Evolutionary conservation across 2,113 vertebrate species (phyloP).

Genomic region (Dissostichus mawsoni): DNA sequence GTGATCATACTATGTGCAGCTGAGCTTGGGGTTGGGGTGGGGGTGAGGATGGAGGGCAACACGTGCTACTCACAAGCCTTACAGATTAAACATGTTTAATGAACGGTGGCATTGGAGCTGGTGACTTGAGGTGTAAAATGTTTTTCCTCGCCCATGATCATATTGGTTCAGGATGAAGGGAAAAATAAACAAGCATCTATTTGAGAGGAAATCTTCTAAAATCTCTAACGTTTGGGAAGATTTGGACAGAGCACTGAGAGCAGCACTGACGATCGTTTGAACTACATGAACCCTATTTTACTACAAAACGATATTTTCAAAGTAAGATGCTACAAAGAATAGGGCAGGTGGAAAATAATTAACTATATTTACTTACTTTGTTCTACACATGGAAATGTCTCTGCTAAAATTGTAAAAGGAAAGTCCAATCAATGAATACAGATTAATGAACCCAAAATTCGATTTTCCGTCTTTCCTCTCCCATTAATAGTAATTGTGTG

Average conservation of each 20-base stretch:
- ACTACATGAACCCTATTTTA: too few species aligned
- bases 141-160: background rate
- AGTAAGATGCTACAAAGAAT: too few species aligned
- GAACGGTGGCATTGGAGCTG: background rate
- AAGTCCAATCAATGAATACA: background rate
- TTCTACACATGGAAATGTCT: background rate
- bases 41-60: background rate
- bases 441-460: too few species aligned
- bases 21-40: background rate
- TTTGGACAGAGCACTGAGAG: background rate
- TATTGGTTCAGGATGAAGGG: background rate
- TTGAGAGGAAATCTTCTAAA: background rate
- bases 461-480: background rate
- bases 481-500: background rate
- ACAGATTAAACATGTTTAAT: background rate
- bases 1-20: background rate
- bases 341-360: too few species aligned
- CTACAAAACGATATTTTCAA: too few species aligned
- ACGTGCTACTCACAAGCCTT: background rate
- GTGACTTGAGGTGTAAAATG: background rate
- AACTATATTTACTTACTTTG: background rate
- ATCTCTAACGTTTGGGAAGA: background rate
- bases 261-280: background rate
- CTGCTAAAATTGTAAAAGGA: background rate
- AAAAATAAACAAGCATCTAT: background rate